Base-by-base conservation (phyloP, 2,113 vertebrate species). In the Columba janthina region DNA sequence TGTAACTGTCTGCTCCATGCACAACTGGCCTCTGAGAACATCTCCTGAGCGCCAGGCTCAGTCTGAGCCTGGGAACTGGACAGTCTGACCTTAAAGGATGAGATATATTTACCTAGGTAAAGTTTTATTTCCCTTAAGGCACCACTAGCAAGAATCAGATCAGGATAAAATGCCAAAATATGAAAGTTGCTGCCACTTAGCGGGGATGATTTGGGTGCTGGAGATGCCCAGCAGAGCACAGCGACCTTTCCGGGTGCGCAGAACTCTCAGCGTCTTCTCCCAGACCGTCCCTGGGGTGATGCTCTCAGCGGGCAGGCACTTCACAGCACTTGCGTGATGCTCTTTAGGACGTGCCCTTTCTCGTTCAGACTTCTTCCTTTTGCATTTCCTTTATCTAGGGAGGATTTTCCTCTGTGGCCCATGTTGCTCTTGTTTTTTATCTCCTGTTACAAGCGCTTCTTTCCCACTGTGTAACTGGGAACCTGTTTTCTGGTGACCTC, bases 1-100 rank as follows among this genome's bases (percentile, higher is more conserved):
- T 0, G 0, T 25, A 31, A 21, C 13, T 9, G 21, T 56, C 17
- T 16, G 34, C 15, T 78, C 36, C 18, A 4, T 2, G 2, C 0
- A 1, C 2, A 29, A 15, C 22, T 4, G 38, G 13, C 16, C 25
- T 11, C 24, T 4, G 14, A 15, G 38, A n/a, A 5, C 0, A 3
- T 7, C 9, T 19, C 10, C 25, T 1, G 3, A 0, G 28, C 51
- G 40, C 15, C 38, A 48, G 29, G 36, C 29, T 75, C 26, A 26
- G n/a, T 24, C 3, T 29, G 60, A 51, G 42, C 38, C 19, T 74
- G 38, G 32, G 17, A 66, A 29, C 10, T 25, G 40, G 46, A 5
- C 4, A 11, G n/a, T 40, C 67, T 62, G 62, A n/a, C 34, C 40
- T 53, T 11, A 3, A 20, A 29, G 58, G 15, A 29, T 34, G 58